Evolutionary conservation across 2,113 vertebrate species (phyloP).

Genomic region (Shinisaurus crocodilurus): DNA sequence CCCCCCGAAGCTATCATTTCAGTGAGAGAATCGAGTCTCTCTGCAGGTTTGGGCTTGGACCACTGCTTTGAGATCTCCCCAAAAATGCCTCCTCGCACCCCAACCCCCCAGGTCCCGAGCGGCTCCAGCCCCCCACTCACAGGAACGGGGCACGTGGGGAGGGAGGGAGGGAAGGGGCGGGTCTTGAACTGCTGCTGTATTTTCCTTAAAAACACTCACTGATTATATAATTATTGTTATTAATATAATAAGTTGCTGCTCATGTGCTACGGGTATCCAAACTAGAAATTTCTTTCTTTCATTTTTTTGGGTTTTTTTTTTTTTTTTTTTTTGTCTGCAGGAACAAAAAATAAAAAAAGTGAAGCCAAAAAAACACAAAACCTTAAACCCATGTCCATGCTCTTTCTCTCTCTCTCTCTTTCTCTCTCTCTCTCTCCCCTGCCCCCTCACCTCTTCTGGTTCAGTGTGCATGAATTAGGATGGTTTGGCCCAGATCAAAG

Average conservation of each 20-base stretch:
- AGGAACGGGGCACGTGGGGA: not conserved
- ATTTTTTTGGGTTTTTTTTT: not conserved
- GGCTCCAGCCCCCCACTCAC: not conserved
- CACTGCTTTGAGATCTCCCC: rapidly evolving
- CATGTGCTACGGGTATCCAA: constrained; percentile 17
- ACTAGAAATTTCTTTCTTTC: not conserved
- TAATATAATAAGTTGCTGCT: constrained; percentile 50
- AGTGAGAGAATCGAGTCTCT: not conserved
- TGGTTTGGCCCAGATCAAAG: rapidly evolving
- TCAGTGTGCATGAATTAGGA: rapidly evolving
- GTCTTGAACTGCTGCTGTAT: constrained; percentile 54
- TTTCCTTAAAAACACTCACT: constrained; percentile 56
- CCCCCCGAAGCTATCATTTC: not conserved
- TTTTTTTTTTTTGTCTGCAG: constrained; percentile 23
- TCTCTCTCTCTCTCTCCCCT: not conserved
- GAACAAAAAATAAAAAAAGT: constrained; percentile 25
- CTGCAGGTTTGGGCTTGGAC: not conserved
- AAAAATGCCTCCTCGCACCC: too few species aligned
- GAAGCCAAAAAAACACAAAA: not conserved
- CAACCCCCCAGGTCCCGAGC: too few species aligned
- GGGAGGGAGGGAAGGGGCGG: constrained; percentile 10
- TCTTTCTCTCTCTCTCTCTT: not conserved
- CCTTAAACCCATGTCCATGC: not conserved
- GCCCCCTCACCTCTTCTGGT: not conserved
- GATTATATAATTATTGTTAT: not conserved